Evolutionary conservation across 2,797 vertebrate species (phyloP).

Genomic region (Argya squamiceps): DNA sequence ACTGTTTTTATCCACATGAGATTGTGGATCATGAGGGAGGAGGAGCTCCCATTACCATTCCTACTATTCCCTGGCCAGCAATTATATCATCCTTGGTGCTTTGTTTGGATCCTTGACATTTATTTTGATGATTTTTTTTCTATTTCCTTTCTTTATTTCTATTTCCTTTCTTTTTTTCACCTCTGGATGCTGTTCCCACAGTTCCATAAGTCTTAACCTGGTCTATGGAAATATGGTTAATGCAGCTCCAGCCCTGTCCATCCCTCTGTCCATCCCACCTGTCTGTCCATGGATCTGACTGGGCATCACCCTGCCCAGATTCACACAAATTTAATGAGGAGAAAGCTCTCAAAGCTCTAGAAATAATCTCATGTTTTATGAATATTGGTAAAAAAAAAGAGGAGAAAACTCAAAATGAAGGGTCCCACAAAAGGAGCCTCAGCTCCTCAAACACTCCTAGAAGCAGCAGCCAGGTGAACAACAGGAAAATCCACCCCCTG

Average conservation of each 20-base stretch:
- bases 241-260: not conserved
- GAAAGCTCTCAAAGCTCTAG: not conserved
- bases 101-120: not conserved
- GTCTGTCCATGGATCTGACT: accelerated
- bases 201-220: not conserved
- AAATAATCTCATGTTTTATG: not conserved
- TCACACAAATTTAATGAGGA: not conserved
- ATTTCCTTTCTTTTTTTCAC: not conserved
- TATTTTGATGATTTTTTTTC: not conserved
- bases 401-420: not conserved
- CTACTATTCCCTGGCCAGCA: not conserved
- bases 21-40: not conserved
- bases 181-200: not conserved
- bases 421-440: not conserved
- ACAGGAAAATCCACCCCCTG: not conserved
- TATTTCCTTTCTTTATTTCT: not conserved
- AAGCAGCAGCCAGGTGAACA: not conserved
- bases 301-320: not conserved
- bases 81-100: not conserved
- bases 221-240: not conserved
- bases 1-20: not conserved
- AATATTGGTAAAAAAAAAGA: not conserved
- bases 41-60: not conserved
- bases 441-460: not conserved
- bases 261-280: not conserved